Percentiles rank a stretch among this genome's conserved stretches.
phyloP scores from a whole-genome alignment of 2,888 invertebrate genomes.

The Celastrina argiolus region DNA sequence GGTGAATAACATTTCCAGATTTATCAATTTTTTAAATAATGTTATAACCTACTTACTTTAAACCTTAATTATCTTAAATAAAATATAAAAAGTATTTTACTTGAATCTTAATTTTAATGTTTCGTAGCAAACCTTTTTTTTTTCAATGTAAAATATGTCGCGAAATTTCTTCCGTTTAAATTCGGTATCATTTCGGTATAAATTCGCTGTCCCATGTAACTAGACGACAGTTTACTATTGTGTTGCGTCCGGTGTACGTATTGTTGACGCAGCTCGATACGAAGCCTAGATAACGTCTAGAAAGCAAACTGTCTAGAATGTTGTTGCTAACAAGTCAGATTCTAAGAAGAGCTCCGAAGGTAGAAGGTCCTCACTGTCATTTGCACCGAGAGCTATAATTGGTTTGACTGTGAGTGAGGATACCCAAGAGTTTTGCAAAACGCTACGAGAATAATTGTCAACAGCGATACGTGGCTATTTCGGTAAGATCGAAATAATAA shows the following conservation, averaged over 20 bases:
- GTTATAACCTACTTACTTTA: background rate
- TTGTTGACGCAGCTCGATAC: constrained; percentile 16
- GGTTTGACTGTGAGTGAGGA: constrained; percentile 3
- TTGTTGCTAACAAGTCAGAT: background rate
- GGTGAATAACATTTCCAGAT: background rate
- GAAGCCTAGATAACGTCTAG: constrained; percentile 10
- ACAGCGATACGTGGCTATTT: constrained; percentile 10
- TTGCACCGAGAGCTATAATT: background rate
- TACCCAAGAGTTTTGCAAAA: background rate
- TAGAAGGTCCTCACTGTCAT: constrained; percentile 8
- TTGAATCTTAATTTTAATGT: no score
- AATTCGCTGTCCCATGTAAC: constrained; percentile 2
- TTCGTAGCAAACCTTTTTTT: no score
- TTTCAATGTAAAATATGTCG: no score
- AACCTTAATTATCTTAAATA: no score
- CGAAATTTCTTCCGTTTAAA: background rate
- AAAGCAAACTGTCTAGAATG: constrained; percentile 16
- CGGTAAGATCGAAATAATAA: constrained; percentile 25
- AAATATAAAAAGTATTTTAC: no score
- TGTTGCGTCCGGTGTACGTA: constrained; percentile 8
- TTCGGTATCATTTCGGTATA: background rate
- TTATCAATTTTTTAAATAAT: background rate
- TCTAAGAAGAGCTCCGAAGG: constrained; percentile 14
- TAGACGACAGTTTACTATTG: constrained; percentile 13
- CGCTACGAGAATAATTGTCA: background rate